phyloP scores from a whole-genome alignment of 2,113 vertebrate species.

The Falco punctatus region DNA sequence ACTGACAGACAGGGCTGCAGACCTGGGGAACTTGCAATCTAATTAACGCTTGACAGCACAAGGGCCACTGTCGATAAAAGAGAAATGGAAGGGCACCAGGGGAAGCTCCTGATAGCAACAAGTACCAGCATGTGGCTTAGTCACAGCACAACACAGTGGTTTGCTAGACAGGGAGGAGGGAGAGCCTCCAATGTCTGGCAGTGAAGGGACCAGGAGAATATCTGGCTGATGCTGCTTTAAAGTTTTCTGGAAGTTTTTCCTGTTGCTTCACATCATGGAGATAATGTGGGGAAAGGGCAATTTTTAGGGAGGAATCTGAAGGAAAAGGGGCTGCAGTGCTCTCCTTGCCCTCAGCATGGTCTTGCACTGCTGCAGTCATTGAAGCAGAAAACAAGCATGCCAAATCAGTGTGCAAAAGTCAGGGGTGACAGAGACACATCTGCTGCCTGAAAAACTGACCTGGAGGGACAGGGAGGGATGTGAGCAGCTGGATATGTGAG shows the following conservation, averaged over 20 bases:
- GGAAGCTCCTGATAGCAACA: not conserved
- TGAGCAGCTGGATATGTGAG: not conserved
- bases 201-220: not conserved
- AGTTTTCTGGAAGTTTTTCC: not conserved
- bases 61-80: not conserved
- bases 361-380: not conserved
- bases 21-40: not conserved
- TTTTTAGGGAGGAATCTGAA: not conserved
- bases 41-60: fast-evolving
- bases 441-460: slow-evolving; percentile 26
- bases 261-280: not conserved
- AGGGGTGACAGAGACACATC: not conserved
- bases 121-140: not conserved
- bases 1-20: not conserved
- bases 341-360: not conserved
- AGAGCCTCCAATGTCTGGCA: not conserved
- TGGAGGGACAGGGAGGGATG: not conserved
- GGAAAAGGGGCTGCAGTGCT: not conserved
- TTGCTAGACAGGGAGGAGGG: not conserved
- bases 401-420: not conserved
- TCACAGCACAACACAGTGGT: not conserved
- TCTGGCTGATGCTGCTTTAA: not conserved
- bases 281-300: not conserved
- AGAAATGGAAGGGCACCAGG: not conserved
- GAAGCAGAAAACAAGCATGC: not conserved